Evolutionary conservation across 2,113 vertebrate species (phyloP).

Genomic region (Amphiprion ocellaris): DNA sequence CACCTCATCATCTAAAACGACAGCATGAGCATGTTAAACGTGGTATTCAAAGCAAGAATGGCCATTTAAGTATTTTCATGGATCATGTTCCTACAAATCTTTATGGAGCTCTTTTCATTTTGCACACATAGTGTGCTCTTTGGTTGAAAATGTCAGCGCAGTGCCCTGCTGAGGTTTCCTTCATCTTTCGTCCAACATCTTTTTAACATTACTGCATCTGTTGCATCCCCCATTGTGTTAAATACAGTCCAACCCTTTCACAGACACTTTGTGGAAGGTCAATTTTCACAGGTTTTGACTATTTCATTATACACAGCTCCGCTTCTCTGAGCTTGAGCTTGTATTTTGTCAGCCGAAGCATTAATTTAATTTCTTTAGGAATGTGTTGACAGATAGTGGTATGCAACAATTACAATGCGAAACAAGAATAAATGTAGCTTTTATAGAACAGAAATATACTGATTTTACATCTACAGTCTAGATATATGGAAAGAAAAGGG

Average conservation of each 20-base stretch:
- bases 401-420: background rate
- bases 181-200: constrained; percentile 45
- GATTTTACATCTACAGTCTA: background rate
- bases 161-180: constrained; percentile 70
- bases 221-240: constrained; percentile 59
- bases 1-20: background rate
- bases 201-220: constrained; percentile 49
- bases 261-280: constrained; percentile 41
- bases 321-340: constrained; percentile 24
- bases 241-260: constrained; percentile 45
- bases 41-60: constrained; percentile 42
- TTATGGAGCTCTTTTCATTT: constrained; percentile 40
- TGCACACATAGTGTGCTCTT: constrained; percentile 55
- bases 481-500: background rate
- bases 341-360: constrained; percentile 23
- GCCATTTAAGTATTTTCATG: constrained; percentile 54
- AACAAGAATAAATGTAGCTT: background rate
- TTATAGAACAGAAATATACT: background rate
- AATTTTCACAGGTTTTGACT: constrained; percentile 40
- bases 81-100: constrained; percentile 44
- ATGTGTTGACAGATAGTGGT: background rate
- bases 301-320: constrained; percentile 13
- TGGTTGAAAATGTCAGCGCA: constrained; percentile 74
- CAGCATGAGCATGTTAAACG: constrained; percentile 6
- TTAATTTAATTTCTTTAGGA: constrained; percentile 27